phyloP scores from a whole-genome alignment of 2,113 vertebrate genomes.

The Eira barbara region DNA sequence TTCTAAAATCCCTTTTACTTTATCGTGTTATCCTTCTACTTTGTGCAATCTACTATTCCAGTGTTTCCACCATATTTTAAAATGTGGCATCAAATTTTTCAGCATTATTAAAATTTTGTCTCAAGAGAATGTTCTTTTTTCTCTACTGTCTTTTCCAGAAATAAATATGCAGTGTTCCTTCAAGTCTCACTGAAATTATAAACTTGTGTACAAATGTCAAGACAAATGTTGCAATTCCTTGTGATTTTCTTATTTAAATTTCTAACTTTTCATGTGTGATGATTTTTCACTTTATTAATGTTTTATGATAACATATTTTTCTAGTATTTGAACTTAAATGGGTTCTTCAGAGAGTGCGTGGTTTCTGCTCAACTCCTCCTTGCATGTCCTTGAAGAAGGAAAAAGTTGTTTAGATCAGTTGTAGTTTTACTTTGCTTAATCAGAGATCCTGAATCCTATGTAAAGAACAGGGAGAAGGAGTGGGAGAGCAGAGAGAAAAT shows the following conservation, averaged over 20 bases:
- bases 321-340: not conserved
- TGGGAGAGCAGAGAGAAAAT: not conserved
- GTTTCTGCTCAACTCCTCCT: not conserved
- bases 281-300: not conserved
- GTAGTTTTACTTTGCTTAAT: not conserved
- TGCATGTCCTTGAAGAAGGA: not conserved
- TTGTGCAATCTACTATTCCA: not conserved
- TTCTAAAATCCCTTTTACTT: not conserved
- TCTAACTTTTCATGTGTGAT: not conserved
- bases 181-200: not conserved
- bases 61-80: not conserved
- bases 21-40: not conserved
- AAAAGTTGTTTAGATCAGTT: not conserved
- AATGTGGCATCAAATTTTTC: not conserved
- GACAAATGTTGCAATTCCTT: not conserved
- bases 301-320: not conserved
- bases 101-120: not conserved
- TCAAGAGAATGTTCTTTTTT: not conserved
- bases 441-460: not conserved
- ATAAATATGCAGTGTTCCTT: not conserved
- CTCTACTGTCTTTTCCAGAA: not conserved
- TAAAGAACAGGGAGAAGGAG: not conserved
- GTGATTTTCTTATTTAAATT: not conserved
- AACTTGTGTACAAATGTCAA: not conserved
- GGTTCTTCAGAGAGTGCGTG: not conserved